Percentiles rank a stretch among this genome's conserved stretches.
Evolutionary conservation across 2,113 vertebrate species (phyloP).

Genomic region (Mirounga angustirostris): DNA sequence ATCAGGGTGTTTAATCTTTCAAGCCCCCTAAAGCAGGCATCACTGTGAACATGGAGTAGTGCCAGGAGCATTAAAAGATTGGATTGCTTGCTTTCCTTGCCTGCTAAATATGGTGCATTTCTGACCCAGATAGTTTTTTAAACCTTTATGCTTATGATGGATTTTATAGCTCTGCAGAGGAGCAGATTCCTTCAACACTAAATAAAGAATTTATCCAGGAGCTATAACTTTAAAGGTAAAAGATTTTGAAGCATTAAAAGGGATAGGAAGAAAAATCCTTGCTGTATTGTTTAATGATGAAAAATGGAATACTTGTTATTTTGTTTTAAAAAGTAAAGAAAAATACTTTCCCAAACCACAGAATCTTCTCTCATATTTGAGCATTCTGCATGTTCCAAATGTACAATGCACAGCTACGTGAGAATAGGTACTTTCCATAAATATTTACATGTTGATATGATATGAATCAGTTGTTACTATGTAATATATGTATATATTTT

Average conservation of each 20-base stretch:
- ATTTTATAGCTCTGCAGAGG: not conserved
- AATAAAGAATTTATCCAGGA: slow-evolving; percentile 1
- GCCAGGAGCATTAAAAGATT: not conserved
- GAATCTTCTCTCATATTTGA: not conserved
- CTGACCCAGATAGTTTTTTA: not conserved
- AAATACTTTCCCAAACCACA: not conserved
- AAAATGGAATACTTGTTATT: not conserved
- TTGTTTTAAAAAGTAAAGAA: not conserved
- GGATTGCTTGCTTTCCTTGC: not conserved
- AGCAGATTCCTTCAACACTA: slow-evolving; percentile 2
- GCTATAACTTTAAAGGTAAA: not conserved
- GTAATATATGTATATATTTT: not conserved
- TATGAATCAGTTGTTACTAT: not conserved
- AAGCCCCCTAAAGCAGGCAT: not conserved
- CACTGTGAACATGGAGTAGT: not conserved
- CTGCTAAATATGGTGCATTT: not conserved
- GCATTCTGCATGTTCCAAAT: not conserved
- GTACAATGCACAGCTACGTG: not conserved
- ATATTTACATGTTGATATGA: not conserved
- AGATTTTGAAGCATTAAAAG: not conserved
- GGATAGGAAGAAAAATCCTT: not conserved
- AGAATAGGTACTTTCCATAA: not conserved
- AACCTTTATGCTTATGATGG: not conserved
- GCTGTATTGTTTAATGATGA: not conserved
- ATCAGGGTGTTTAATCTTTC: not conserved